Evolutionary conservation across 53 echinoderm and acorn worm genomes (phyloP), one percentile per base, ranked within the genome.

Genomic region (Crossaster papposus): DNA sequence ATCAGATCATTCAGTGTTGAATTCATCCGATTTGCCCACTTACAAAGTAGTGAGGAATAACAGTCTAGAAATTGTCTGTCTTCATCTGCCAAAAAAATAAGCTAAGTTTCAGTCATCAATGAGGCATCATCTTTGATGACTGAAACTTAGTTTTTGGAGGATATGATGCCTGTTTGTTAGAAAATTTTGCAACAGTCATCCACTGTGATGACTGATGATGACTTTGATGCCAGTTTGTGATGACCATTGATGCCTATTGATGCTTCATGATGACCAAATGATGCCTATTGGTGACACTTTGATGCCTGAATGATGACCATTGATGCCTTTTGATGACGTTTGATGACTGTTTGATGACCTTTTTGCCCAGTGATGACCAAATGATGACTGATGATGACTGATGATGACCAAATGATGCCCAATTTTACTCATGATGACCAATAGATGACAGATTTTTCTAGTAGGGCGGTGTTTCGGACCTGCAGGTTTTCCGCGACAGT

Each of bases 321-420:
- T 77, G 75, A 75, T 75, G 75, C 32, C 75, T 75, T 31, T 8
- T 75, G 77, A 77, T 77, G 77, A 11, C 77, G 17, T 15, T 65
- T 65, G 53, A 52, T 52, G 53, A 10, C 13, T 7, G 26, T 65
- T 65, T 65, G 65, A 65, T 65, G 65, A 11, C 65, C 10, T 13
- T 65, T 65, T 13, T 65, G 65, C 22, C 65, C 10, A 11, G 13
- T 77, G 77, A 77, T 77, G 14, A 77, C 77, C 77, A 77, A 77
- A 77, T 77, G 77, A 77, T 77, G 77, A 3, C 77, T 37, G 35
- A 36, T 77, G 77, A 77, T n/a, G n/a, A n/a, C n/a, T n/a, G n/a
- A n/a, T n/a, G n/a, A n/a, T n/a, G n/a, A n/a, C n/a, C n/a, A n/a
- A n/a, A n/a, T n/a, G n/a, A n/a, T n/a, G n/a, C n/a, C n/a, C n/a